Evolutionary conservation across 2,113 vertebrate species (phyloP), one percentile per base, ranked within the genome.

Genomic region (Sakesphorus luctuosus): DNA sequence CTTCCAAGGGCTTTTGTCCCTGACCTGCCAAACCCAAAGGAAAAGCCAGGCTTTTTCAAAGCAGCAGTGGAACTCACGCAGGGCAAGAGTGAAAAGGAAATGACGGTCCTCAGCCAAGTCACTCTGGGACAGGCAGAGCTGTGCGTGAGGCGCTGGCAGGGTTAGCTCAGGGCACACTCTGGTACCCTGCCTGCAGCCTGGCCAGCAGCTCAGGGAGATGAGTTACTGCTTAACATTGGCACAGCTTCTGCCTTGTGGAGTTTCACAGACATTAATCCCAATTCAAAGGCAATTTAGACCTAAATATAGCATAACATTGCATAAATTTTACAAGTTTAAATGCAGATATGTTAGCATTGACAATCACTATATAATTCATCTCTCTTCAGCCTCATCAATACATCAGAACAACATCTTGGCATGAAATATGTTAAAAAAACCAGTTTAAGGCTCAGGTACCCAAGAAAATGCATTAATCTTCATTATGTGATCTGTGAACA

Each of bases 61-160:
- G 89, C 81, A 67, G 71, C 44, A 26, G 44, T 0, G 15, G 84
- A 88, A 73, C 83, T 96, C 93, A 81, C 1, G 62, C 84, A 90
- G 89, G 52, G 77, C 91, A 36, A 4, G 13, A 89, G 56, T 44
- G 83, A 94, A 94, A 91, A 91, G 84, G 84, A 56, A 87, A 65
- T 33, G 2, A 19, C n/a, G 73, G 94, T 58, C 84, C 92, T 72
- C 79, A 63, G 33, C 46, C 55, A 62, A 87, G 84, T 79, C 77
- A 49, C 91, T 21, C 38, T 9, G 81, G 91, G 87, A 49, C 81
- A 87, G 33, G 76, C 86, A 61, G 94, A 53, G 52, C 69, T 71
- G 61, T 46, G 90, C 6, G 7, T 56, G 91, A 85, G 78, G 3
- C 0, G 2, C 83, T 78, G 95, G 89, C 81, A 87, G 73, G 93